Evolutionary conservation across 2,888 invertebrate species (phyloP), one percentile per base, ranked within the genome.

Genomic region (Monoplex corrugatus): DNA sequence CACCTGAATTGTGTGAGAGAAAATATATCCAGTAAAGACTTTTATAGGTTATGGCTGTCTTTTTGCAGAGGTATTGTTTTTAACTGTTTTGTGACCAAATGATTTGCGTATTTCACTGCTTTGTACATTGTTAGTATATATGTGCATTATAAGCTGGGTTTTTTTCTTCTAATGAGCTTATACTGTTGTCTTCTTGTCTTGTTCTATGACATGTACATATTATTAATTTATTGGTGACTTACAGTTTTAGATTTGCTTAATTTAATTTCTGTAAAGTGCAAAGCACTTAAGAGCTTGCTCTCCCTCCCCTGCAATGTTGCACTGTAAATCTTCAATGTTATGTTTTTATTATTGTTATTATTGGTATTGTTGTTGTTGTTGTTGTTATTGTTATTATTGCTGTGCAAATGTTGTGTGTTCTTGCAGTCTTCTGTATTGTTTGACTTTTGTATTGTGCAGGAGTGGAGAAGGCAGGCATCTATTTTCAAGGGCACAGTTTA

Each of bases 401-500:
- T 85, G 40, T 10, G 32, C n/a, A n/a, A n/a, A n/a, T n/a, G n/a
- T n/a, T n/a, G n/a, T n/a, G n/a, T n/a, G n/a, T n/a, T n/a, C n/a
- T n/a, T n/a, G n/a, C n/a, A n/a, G n/a, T 83, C 0, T 85, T 32
- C 35, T 23, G 40, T 44, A 10, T 32, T 50, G 35, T 63, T 89
- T 40, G 72, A 38, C 35, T 63, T 63, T 8, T 57, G 68, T 8
- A 2, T n/a, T 68, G n/a, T 32, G 82, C 57, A 94, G 94, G 45
- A 63, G 89, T 40, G 89, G 89, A 57, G 93, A 94, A 87, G 94
- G 94, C 43, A 92, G 94, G 89, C 96, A 96, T 92, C 98, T 98
- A 95, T 98, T 99, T 95, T 97, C 98, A 89, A 97, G 98, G 88
- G 98, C 98, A 2, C 98, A 98, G 96, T 98, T 99, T 95, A 97